Evolutionary conservation across 2,113 vertebrate genomes (phyloP), one percentile per base, ranked within the genome.

Genomic region (Neodontobutis hainanensis): DNA sequence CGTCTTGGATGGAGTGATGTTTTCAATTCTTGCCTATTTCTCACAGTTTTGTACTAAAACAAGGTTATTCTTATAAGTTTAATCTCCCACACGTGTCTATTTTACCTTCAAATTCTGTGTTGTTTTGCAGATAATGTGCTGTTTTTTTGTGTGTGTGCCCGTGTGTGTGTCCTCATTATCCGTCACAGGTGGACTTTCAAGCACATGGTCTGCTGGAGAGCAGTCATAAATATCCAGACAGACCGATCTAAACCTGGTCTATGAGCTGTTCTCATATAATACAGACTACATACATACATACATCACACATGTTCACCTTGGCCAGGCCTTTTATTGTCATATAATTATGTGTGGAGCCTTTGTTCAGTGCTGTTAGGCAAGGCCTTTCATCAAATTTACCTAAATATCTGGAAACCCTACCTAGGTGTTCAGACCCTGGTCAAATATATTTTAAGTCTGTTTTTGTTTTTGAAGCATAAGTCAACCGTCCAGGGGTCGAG

Each of bases 321-420:
- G 62, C 73, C 47, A 46, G 10, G 34, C 9, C 0, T 73, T 79
- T 75, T 72, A 66, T 64, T 61, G 47, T 76, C 48, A 12, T 65
- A 58, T 55, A 15, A 59, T 6, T 44, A 46, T 50, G 56, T 58
- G 8, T 42, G 56, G 45, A 61, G 57, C n/a, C 47, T 68, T 61
- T 42, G 16, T 61, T 32, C 49, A 19, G 19, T 45, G 6, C 16
- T 52, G 53, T 63, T 62, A 14, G 11, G 72, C 11, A 27, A 46
- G 42, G 66, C 65, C 65, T 76, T 64, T 65, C 73, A 81, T 77
- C 10, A 68, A 68, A 75, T 65, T 50, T 68, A 64, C 75, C 34
- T 71, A 55, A 71, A 74, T 80, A 45, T 81, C 19, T 42, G 0
- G 12, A 51, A 66, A 9, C 61, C 67, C 60, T 56, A 27, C 73